These are phyloP conservation scores for Maniola jurtina DNA, from an alignment of 1,140 invertebrate genomes.

Conservation along the genomic window DNA sequence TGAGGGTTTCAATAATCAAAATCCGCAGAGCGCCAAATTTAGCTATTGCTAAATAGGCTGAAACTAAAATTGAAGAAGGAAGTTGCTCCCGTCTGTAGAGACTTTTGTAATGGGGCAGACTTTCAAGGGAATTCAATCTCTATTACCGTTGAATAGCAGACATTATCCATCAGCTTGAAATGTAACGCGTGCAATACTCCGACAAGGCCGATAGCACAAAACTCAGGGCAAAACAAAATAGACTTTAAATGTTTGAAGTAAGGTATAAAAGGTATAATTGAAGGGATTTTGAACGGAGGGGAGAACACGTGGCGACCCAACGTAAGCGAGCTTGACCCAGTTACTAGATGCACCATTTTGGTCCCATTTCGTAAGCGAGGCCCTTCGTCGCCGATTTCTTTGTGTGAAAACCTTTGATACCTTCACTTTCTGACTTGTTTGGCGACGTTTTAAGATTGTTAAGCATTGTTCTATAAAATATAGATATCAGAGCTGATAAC, in stretches of 20 bases:
- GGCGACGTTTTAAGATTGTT: neutral
- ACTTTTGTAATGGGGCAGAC: neutral
- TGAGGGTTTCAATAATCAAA: no score
- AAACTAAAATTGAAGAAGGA: neutral
- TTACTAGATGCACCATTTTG: conserved; percentile 72
- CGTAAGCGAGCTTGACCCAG: conserved; percentile 71
- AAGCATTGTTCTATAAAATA: neutral
- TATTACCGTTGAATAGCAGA: conserved; percentile 16
- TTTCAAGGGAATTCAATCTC: conserved; percentile 19
- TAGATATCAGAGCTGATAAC: no score
- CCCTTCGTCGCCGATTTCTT: conserved; percentile 46
- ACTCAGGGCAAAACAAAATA: conserved; percentile 33
- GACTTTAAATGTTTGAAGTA: conserved; percentile 35
- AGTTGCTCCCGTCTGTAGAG: neutral
- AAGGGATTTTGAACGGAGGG: conserved; percentile 32
- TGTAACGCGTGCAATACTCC: conserved; percentile 33
- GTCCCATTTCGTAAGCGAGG: conserved; percentile 56
- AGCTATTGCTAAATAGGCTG: neutral
- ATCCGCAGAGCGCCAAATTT: no score
- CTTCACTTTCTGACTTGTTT: conserved; percentile 33
- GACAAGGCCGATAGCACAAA: conserved; percentile 41
- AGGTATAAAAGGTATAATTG: conserved; percentile 26
- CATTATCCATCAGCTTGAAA: conserved; percentile 13
- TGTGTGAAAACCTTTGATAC: conserved; percentile 24
- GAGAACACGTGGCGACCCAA: conserved; percentile 63